A percentile compares a stretch with the other conserved stretches of the same genome.
Evolutionary conservation across 1,140 invertebrate species (phyloP).

Genomic region (Bombus terrestris): DNA sequence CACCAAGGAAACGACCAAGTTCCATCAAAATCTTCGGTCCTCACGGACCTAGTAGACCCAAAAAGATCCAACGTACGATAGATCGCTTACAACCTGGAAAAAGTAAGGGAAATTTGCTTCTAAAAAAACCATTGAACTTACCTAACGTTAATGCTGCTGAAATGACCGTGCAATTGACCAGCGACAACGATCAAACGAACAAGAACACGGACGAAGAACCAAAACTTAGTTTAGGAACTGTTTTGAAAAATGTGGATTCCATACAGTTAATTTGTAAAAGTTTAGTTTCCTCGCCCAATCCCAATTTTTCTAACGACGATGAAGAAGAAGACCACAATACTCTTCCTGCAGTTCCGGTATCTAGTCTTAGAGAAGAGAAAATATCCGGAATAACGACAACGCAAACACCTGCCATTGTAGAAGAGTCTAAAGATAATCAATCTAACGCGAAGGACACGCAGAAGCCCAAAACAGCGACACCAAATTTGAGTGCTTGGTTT

Average conservation of each 20-base stretch:
- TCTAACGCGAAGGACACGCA: conserved; percentile 70
- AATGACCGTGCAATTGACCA: conserved; percentile 32
- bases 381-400: conserved; percentile 42
- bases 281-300: conserved; percentile 78
- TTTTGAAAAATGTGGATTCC: conserved; percentile 85
- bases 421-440: conserved; percentile 73
- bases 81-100: conserved; percentile 92
- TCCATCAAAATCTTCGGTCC: conserved; percentile 76
- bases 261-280: conserved; percentile 80
- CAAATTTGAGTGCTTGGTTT: conserved; percentile 94
- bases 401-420: conserved; percentile 49
- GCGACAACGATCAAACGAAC: conserved; percentile 63
- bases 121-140: conserved; percentile 77
- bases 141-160: conserved; percentile 58
- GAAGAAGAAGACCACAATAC: conserved; percentile 73
- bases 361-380: conserved; percentile 65
- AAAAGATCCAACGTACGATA: conserved; percentile 91
- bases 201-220: conserved; percentile 85
- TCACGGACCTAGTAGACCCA: conserved; percentile 83
- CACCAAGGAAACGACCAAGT: conserved; percentile 73
- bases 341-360: conserved; percentile 28
- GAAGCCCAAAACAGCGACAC: conserved; percentile 85
- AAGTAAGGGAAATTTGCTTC: conserved; percentile 91
- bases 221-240: conserved; percentile 91
- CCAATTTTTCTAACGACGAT: conserved; percentile 78